Conservation (phyloP, 2,797 vertebrate genomes). For the Brotula barbata region DNA sequence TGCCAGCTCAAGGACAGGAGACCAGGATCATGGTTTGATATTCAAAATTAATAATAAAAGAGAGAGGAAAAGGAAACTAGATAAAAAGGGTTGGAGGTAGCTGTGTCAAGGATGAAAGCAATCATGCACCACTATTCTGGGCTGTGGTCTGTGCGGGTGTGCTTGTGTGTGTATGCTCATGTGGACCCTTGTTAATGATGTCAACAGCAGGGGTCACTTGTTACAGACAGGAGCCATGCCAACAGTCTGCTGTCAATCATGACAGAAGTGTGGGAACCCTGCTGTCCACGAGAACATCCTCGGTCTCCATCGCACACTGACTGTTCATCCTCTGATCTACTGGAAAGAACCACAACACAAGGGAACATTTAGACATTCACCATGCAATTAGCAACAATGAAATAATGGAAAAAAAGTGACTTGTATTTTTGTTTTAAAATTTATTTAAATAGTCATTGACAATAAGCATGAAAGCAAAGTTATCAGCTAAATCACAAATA, state of each 20-base stretch:
- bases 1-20: constrained; percentile 75
- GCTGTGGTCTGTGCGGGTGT: constrained; percentile 26
- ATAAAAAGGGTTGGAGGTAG: constrained; percentile 68
- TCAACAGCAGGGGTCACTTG: constrained; percentile 74
- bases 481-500: constrained; percentile 9
- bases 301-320: constrained; percentile 48
- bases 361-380: not conserved
- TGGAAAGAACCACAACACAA: constrained; percentile 4
- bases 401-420: constrained; percentile 8
- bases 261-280: constrained; percentile 46
- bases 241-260: constrained; percentile 74
- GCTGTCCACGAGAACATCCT: constrained; percentile 44
- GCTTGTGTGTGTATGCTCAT: constrained; percentile 14
- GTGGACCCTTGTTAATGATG: constrained; percentile 68
- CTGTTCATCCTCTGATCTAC: constrained; percentile 52
- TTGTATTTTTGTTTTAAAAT: constrained; percentile 21
- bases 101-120: constrained; percentile 60
- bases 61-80: constrained; percentile 48
- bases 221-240: constrained; percentile 65
- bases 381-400: not conserved
- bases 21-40: constrained; percentile 66
- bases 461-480: constrained; percentile 30
- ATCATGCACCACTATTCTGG: constrained; percentile 41
- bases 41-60: constrained; percentile 73
- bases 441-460: not conserved